These are phyloP conservation scores for Ptychochromis oligacanthus DNA, from an alignment of 2,113 vertebrate species.

Conservation along the genomic window DNA sequence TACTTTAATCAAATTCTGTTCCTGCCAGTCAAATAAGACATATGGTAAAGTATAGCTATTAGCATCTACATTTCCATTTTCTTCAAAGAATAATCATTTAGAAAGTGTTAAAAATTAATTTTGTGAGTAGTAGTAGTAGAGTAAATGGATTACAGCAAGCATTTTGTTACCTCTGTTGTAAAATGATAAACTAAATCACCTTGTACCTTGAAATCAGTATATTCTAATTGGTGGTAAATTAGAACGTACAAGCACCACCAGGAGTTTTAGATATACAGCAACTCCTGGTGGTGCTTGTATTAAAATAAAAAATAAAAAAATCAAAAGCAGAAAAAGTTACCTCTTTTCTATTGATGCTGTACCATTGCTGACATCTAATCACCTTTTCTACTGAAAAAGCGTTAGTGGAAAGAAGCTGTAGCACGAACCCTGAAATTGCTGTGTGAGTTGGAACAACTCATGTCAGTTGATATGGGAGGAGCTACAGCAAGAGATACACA, in stretches of 20 bases:
- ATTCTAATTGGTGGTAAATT: not conserved
- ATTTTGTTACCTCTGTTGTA: not conserved
- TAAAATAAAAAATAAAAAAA: accelerated
- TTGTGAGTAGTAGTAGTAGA: not conserved
- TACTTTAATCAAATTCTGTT: too few species aligned
- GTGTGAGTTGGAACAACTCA: not conserved
- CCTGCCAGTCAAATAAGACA: too few species aligned
- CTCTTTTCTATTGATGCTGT: not conserved
- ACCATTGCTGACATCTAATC: not conserved
- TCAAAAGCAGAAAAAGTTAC: too few species aligned
- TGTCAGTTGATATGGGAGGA: not conserved
- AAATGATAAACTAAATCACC: not conserved
- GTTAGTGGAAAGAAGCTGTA: too few species aligned
- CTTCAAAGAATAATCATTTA: not conserved
- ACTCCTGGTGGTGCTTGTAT: not conserved
- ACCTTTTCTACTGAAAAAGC: not conserved
- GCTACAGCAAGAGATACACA: not conserved
- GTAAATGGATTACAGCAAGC: too few species aligned
- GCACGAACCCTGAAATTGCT: not conserved
- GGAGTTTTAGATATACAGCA: not conserved
- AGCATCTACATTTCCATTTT: too few species aligned
- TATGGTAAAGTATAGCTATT: too few species aligned
- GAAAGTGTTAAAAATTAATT: not conserved
- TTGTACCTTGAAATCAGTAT: not conserved
- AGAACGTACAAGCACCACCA: too few species aligned